A percentile compares a stretch with the other conserved stretches of the same genome.
Evolutionary conservation across 2,797 vertebrate genomes (phyloP).

Genomic region (Austrolebias charrua): DNA sequence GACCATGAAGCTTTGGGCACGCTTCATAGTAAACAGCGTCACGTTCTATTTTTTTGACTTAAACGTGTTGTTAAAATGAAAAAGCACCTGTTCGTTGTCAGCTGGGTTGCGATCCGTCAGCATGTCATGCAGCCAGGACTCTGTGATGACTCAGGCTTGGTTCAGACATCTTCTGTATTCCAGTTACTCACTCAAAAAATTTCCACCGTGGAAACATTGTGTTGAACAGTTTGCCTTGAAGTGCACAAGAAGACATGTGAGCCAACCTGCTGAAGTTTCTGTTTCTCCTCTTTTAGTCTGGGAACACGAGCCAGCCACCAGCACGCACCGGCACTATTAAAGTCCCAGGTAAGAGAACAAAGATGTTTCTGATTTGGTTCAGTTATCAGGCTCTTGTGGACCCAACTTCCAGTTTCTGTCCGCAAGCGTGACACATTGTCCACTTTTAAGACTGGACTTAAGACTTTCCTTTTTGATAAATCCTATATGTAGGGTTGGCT

Average conservation of each 20-base stretch:
- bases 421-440: too few species aligned
- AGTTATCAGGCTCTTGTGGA: too few species aligned
- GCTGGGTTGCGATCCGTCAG: conserved; percentile 8
- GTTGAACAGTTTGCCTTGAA: conserved; percentile 23
- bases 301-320: conserved; percentile 58
- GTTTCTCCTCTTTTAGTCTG: conserved; percentile 60
- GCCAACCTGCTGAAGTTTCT: conserved; percentile 42
- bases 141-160: conserved; percentile 60
- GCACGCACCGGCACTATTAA: conserved; percentile 47
- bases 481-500: too few species aligned
- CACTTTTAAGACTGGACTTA: too few species aligned
- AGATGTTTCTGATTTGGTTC: neutral
- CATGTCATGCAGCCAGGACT: conserved; percentile 10
- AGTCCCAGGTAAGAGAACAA: conserved; percentile 69
- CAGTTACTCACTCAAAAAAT: conserved; percentile 61
- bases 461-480: too few species aligned
- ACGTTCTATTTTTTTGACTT: neutral
- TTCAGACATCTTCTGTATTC: conserved; percentile 45
- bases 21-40: conserved; percentile 21
- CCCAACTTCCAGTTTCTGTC: too few species aligned
- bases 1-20: conserved; percentile 29
- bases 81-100: conserved; percentile 7
- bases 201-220: conserved; percentile 57
- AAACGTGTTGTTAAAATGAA: neutral
- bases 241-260: conserved; percentile 9